Base-by-base conservation (phyloP, 2,113 vertebrate species). In the Thermophis baileyi region DNA sequence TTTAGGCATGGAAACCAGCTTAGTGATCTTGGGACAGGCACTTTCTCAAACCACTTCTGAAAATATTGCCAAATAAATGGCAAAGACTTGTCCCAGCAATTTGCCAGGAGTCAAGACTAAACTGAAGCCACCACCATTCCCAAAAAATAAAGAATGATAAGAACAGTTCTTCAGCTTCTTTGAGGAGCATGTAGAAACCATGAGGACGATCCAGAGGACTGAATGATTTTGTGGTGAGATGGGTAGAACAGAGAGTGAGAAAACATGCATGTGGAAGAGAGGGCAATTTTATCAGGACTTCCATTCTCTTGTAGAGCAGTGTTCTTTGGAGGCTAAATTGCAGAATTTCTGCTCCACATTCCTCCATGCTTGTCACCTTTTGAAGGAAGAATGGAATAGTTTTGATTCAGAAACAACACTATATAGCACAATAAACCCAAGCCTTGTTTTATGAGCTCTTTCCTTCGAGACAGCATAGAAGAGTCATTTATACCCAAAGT, bases 341-440 rank as follows among this genome's bases (percentile, higher is more conserved):
- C 63, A 92, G 60, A 54, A 51, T 44, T 92, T 89, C 87, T 88
- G 40, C 27, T 85, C 50, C 49, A 49, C 51, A 55, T 92, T 92
- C 91, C 63, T 85, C 25, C 40, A 20, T 54, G 60, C 46, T 47
- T 47, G 63, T 89, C 55, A 89, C 40, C 25, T 89, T 85, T 89
- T 85, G n/a, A 92, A 92, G 57, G 55, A 89, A 92, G 87, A 92
- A 92, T 54, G 35, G 60, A 92, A 6, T 63, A 81, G 87, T 89
- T 87, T 88, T 54, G 55, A 53, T 74, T 88, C 11, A 74, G 49
- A 88, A 88, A 88, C 7, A 50, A 74, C 63, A 85, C 51, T 87
- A 53, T 18, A 53, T 18, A 30, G 40, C 44, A 88, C 25, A 87
- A 30, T 18, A 91, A 55, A 54, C 40, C 27, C 40, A 27, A 85